A percentile compares a stretch with the other conserved stretches of the same genome.
phyloP scores from a whole-genome alignment of 2,113 vertebrate genomes.

The Sylvia atricapilla region DNA sequence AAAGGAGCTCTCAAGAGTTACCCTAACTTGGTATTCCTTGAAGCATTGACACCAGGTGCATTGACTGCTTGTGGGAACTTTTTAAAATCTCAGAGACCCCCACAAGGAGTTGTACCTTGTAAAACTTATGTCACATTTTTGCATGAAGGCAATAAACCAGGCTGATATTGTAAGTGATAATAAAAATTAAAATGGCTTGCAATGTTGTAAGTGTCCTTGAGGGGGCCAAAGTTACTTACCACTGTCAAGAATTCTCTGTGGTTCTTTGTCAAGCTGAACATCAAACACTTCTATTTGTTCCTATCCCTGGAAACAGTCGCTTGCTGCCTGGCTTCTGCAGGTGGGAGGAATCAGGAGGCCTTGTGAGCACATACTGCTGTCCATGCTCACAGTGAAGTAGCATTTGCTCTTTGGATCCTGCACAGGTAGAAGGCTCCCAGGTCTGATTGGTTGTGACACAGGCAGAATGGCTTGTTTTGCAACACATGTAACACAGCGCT shows the following conservation, averaged over 20 bases:
- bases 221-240: not conserved
- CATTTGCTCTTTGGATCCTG: not conserved
- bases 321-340: not conserved
- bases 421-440: not conserved
- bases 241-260: not conserved
- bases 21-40: not conserved
- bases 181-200: not conserved
- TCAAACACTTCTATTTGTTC: not conserved
- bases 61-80: not conserved
- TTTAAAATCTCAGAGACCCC: not conserved
- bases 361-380: not conserved
- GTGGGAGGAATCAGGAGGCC: not conserved
- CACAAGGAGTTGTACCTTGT: not conserved
- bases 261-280: not conserved
- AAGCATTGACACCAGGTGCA: not conserved
- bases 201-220: not conserved
- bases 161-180: not conserved
- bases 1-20: not conserved
- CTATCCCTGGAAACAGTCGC: not conserved
- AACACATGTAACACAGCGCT: accelerated
- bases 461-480: not conserved
- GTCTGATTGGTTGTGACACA: not conserved
- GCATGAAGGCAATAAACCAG: not conserved
- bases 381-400: not conserved
- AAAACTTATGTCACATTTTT: not conserved